Evolutionary conservation across 2,797 vertebrate genomes (phyloP).

Genomic region (Streptopelia turtur): DNA sequence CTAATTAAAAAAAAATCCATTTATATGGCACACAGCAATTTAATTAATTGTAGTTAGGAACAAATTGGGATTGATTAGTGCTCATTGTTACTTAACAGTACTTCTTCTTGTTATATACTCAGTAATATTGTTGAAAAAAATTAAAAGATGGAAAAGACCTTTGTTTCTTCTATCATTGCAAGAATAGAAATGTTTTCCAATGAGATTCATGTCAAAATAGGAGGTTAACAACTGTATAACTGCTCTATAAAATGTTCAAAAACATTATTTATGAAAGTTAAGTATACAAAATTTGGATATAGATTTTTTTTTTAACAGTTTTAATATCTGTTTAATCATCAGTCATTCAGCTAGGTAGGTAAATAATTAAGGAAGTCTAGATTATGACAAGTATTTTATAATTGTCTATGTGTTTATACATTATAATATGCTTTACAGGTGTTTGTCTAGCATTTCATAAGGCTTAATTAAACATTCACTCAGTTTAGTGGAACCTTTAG

Average conservation of each 20-base stretch:
- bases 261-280: background rate
- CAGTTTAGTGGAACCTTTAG: background rate
- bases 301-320: background rate
- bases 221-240: background rate
- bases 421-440: background rate
- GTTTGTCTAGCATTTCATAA: background rate
- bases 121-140: background rate
- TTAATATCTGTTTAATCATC: background rate
- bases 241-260: conserved; percentile 11
- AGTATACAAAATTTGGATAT: background rate
- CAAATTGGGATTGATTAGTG: conserved; percentile 59
- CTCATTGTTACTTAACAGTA: conserved; percentile 26
- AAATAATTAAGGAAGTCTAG: background rate
- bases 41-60: conserved; percentile 46
- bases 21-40: conserved; percentile 8
- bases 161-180: background rate
- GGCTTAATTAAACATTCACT: background rate
- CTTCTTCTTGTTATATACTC: background rate
- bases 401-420: background rate
- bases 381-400: background rate
- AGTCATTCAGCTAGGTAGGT: background rate
- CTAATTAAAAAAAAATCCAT: conserved; percentile 21
- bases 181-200: background rate
- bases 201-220: background rate
- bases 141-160: background rate